Evolutionary conservation across 2,888 invertebrate genomes (phyloP).

Genomic region (Agonopterix heracliana): DNA sequence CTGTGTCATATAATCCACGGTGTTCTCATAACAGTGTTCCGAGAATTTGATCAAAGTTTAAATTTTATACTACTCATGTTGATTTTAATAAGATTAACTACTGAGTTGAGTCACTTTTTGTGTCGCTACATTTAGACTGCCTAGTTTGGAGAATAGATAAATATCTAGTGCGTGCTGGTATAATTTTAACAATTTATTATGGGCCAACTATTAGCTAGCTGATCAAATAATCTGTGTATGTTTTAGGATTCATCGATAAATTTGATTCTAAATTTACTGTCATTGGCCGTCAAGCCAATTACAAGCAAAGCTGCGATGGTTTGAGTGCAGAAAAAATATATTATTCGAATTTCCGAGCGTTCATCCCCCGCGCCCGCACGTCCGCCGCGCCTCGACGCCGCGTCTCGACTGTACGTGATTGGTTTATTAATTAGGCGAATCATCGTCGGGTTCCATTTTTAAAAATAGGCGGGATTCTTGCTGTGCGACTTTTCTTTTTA

Average conservation of each 20-base stretch:
- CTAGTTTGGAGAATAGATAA: too few species aligned
- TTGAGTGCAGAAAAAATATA: slow-evolving; percentile 70
- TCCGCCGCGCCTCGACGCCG: slow-evolving; percentile 73
- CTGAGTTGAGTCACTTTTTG: slow-evolving; percentile 27
- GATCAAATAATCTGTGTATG: too few species aligned
- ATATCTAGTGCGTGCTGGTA: too few species aligned
- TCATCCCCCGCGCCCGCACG: slow-evolving; percentile 74
- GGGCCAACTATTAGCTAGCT: too few species aligned
- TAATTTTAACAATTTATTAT: too few species aligned
- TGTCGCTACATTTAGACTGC: slow-evolving; percentile 12
- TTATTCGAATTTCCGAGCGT: slow-evolving; percentile 72
- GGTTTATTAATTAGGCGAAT: slow-evolving; percentile 77
- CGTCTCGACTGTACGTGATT: slow-evolving; percentile 76
- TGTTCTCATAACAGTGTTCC: slow-evolving; percentile 43
- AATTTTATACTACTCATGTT: slow-evolving; percentile 44
- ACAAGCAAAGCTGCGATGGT: slow-evolving; percentile 67
- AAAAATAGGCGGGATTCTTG: slow-evolving; percentile 76
- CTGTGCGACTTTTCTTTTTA: slow-evolving; percentile 71
- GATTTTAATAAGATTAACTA: slow-evolving; percentile 44
- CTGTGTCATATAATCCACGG: slow-evolving; percentile 45
- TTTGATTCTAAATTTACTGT: slow-evolving; percentile 56
- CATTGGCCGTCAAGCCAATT: slow-evolving; percentile 68
- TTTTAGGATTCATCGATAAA: slow-evolving; percentile 36
- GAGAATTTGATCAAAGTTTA: slow-evolving; percentile 41
- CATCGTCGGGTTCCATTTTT: slow-evolving; percentile 69